Conservation (phyloP, 2,797 vertebrate species). For the Sebastes oblongus region DNA sequence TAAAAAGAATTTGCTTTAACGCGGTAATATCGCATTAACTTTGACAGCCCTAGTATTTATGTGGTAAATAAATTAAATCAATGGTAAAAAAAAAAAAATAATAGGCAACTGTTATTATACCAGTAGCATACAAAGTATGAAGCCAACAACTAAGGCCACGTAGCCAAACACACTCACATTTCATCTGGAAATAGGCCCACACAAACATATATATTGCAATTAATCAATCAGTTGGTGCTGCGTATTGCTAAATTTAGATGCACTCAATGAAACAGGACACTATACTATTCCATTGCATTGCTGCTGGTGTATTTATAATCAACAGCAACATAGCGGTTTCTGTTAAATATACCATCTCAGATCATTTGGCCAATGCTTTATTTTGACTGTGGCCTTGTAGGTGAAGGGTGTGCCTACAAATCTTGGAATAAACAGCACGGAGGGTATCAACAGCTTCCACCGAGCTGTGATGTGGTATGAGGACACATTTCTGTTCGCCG, state of each 20-base stretch:
- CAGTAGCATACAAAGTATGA: not conserved
- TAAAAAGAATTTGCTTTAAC: no score
- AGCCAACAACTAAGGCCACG: no score
- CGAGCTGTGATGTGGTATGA: conserved; percentile 37
- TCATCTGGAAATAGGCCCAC: not conserved
- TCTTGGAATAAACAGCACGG: conserved; percentile 46
- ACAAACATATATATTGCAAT: not conserved
- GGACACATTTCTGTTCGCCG: conserved; percentile 57
- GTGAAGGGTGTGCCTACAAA: conserved; percentile 47
- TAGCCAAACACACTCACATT: not conserved
- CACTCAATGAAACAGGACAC: conserved; percentile 55
- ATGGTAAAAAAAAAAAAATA: not conserved
- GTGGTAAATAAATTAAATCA: not conserved
- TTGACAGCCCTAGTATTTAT: not conserved
- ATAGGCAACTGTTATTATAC: not conserved
- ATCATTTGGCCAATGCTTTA: conserved; percentile 28
- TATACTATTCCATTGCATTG: conserved; percentile 18
- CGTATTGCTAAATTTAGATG: conserved; percentile 45
- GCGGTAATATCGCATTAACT: no score
- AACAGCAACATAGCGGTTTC: conserved; percentile 45
- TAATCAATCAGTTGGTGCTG: conserved; percentile 40
- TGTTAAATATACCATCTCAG: conserved; percentile 28
- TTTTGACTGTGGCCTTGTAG: conserved; percentile 29
- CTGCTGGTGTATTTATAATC: conserved; percentile 59
- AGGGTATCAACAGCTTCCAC: conserved; percentile 25